phyloP scores from a whole-genome alignment of 1,140 invertebrate genomes.

The Pseudomyrmex pallidus region DNA sequence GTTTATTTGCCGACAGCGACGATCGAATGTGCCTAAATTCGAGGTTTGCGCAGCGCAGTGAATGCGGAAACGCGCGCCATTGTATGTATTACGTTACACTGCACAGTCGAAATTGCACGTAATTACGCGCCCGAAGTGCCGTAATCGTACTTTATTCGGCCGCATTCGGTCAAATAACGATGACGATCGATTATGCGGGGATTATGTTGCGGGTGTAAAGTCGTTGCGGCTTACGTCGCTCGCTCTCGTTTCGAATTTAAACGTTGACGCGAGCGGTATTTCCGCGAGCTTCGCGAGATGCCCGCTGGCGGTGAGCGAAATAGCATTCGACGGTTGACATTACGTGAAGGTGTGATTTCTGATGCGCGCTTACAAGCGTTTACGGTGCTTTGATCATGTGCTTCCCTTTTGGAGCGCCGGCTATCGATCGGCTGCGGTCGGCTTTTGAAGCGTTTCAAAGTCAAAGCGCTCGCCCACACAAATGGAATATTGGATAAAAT shows the following conservation, averaged over 20 bases:
- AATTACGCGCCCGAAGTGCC: conserved; percentile 10
- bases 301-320: conserved; percentile 12
- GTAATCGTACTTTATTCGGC: neutral
- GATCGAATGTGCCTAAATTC: neutral
- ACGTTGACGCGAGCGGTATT: neutral
- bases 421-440: conserved; percentile 51
- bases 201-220: conserved; percentile 16
- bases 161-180: conserved; percentile 4
- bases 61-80: neutral
- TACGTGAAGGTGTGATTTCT: conserved; percentile 59
- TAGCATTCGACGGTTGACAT: conserved; percentile 53
- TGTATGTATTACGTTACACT: neutral
- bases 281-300: conserved; percentile 8
- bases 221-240: conserved; percentile 11
- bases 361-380: conserved; percentile 58
- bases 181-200: conserved; percentile 10
- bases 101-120: neutral
- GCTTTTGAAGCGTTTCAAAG: conserved; percentile 54
- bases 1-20: neutral
- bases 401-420: conserved; percentile 32
- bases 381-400: conserved; percentile 47
- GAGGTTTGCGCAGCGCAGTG: neutral
- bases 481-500: conserved; percentile 59
- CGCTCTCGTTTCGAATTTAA: conserved; percentile 14
- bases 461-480: conserved; percentile 47